Evolutionary conservation across 2,888 invertebrate species (phyloP), one percentile per base, ranked within the genome.

Genomic region (Branchipolynoe longqiensis): DNA sequence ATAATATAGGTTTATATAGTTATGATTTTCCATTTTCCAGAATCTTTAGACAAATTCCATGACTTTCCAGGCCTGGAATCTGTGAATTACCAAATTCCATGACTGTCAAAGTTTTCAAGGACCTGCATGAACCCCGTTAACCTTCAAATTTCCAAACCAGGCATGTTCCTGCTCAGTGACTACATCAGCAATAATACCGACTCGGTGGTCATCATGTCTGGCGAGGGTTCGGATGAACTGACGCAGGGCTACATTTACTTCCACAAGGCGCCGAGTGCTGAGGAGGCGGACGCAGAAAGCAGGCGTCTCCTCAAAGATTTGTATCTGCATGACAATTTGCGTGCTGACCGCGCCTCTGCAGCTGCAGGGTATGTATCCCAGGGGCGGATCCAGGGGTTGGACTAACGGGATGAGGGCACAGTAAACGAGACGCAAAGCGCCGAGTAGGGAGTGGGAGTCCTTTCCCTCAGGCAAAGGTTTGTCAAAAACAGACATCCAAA

Each of bases 221-320:
- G 98, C 0, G 98, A 98, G 94, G 98, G 98, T 0, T 97, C 98
- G 0, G 98, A 98, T 93, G 98, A 98, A 94, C 94, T 98, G 74
- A 97, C 97, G n/a, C 98, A 98, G 90, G 98, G 98, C 8, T 98
- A 98, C 91, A 96, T 98, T 92, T 98, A 98, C 93, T 98, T 98
- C 94, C 96, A 97, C 92, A 97, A 97, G 90, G 97, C 98, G 0
- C 98, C 98, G 22, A 95, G 95, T 87, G 94, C 95, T 12, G 93
- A 94, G 41, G 96, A 95, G 8, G 97, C 96, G 18, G 96, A 97
- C 90, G 95, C 95, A 62, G 98, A 98, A 94, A 96, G 97, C 91
- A 90, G 96, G 85, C 95, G 96, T 86, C 95, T 98, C 90, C 95
- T 98, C 89, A 97, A 98, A 93, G 95, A 94, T 86, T 88, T 94